phyloP scores from a whole-genome alignment of 2,797 vertebrate species.

The Parambassis ranga region DNA sequence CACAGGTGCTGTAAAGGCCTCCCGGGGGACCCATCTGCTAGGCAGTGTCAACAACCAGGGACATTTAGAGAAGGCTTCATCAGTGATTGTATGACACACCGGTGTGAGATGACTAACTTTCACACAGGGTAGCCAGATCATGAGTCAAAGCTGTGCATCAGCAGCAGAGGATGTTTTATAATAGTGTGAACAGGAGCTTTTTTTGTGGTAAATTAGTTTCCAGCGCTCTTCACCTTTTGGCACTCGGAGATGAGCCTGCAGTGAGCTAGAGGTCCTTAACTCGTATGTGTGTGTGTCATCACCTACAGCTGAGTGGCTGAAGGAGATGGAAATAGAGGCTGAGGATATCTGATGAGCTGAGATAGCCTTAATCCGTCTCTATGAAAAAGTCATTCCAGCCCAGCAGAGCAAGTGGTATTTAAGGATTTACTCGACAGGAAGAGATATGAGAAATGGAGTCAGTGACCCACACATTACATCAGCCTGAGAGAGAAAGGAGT shows the following conservation, averaged over 20 bases:
- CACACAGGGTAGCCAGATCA: not conserved
- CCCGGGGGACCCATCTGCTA: constrained; percentile 8
- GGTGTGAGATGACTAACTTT: constrained; percentile 8
- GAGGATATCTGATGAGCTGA: constrained; percentile 16
- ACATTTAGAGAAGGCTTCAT: not conserved
- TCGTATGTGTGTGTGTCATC: constrained; percentile 32
- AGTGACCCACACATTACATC: not conserved
- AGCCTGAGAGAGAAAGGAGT: not conserved
- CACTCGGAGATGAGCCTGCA: constrained; percentile 13
- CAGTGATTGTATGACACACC: not conserved
- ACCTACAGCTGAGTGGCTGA: not conserved
- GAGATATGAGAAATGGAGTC: constrained; percentile 14
- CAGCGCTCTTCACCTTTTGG: not conserved
- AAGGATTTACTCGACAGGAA: constrained; percentile 4
- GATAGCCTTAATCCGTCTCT: not conserved
- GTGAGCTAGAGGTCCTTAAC: not conserved
- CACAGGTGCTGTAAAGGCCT: constrained; percentile 29
- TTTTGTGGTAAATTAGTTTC: not conserved
- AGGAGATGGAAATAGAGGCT: not conserved
- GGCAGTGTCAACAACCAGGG: constrained; percentile 2
- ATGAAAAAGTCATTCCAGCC: not conserved
- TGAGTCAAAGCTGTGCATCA: not conserved
- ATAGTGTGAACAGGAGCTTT: too few relatives aligned
- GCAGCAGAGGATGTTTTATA: not conserved
- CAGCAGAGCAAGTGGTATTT: not conserved